Evolutionary conservation across 2,888 invertebrate genomes (phyloP), one percentile per base, ranked within the genome.

Genomic region (Orgyia antiqua): DNA sequence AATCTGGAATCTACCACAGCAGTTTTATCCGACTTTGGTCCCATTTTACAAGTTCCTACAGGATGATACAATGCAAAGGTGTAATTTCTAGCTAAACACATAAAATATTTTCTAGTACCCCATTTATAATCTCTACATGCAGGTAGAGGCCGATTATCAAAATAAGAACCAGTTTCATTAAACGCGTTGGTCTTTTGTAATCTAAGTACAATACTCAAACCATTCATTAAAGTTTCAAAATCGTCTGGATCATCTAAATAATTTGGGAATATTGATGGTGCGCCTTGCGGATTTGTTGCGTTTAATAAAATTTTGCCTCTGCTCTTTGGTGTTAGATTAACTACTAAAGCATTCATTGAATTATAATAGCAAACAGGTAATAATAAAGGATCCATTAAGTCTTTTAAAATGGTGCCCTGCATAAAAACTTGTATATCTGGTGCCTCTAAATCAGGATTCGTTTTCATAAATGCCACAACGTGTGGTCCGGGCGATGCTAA

Each of bases 1-100:
- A 94, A 64, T 31, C 89, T 72, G 0, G 90, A 87, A 65, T 92
- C 91, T 0, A 94, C 92, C 0, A 94, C 94, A 0, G 93, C 73
- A 4, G 48, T 69, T 0, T 62, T 54, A 48, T 92, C 91, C 36
- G 65, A 58, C 24, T 66, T 61, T 0, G 90, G 90, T 0, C 91
- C 91, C 79, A 80, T 80, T 39, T 78, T 82, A 36, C 78, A 79
- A 2, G 73, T 64, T 0, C 80, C 80, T 0, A 62, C 69, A 0
- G 69, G 75, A 36, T 80, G 79, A 54, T 83, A 91, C 67, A 51
- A 0, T 78, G 92, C 50, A 91, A 92, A 2, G 87, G 79, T 23
- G 10, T 23, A 10, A 23, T 6, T 10, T 55, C 75, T 87, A 0
- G 87, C 82, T 10, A 90, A 66, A 53, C 93, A 93, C 1, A 76